phyloP scores from a whole-genome alignment of 2,888 invertebrate genomes.

The Crematogaster levior region DNA sequence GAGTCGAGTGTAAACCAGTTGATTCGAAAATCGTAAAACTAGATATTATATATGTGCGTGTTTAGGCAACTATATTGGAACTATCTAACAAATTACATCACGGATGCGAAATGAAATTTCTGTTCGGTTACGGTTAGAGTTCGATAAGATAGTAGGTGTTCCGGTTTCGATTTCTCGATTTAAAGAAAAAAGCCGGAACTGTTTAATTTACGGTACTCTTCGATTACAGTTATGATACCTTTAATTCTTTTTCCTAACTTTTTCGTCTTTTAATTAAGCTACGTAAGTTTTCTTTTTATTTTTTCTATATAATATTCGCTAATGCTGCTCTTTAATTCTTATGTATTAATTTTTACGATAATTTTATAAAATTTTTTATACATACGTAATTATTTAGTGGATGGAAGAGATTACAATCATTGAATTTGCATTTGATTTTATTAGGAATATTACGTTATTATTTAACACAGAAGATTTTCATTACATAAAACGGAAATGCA shows the following conservation, averaged over 20 bases:
- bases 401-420: neutral
- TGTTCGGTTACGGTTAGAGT: conserved; percentile 6
- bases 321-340: neutral
- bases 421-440: conserved; percentile 16
- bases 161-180: conserved; percentile 11
- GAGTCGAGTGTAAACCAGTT: neutral
- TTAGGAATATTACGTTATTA: neutral
- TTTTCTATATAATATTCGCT: neutral
- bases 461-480: neutral
- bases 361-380: neutral
- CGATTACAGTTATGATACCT: conserved; percentile 9
- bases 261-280: neutral
- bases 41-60: neutral
- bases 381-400: neutral
- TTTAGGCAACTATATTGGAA: conserved; percentile 13
- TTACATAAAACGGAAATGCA: conserved; percentile 9
- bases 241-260: neutral
- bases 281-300: neutral
- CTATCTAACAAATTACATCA: neutral
- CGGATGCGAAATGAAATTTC: neutral
- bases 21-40: neutral
- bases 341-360: neutral
- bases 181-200: conserved; percentile 15
- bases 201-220: conserved; percentile 19
- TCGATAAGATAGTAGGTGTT: neutral